phyloP scores from a whole-genome alignment of 2,797 vertebrate species.

The Helicolenus hilgendorfi region DNA sequence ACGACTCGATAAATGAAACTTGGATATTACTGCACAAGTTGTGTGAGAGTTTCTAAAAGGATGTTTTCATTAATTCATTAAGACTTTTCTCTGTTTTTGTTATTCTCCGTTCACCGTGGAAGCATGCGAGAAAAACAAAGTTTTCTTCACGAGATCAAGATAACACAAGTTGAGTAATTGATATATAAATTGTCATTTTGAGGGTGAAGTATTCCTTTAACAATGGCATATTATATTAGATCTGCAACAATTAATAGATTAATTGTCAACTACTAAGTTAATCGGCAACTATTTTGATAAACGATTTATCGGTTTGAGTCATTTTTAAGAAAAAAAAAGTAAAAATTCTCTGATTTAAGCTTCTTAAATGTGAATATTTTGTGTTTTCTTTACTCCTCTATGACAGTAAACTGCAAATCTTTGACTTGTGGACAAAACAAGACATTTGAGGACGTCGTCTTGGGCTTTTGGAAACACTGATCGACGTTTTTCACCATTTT shows the following conservation, averaged over 20 bases:
- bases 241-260: too few species aligned
- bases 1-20: not conserved
- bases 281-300: too few species aligned
- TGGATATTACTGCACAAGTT: not conserved
- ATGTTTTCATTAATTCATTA: not conserved
- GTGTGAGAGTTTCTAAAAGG: not conserved
- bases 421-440: too few species aligned
- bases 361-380: too few species aligned
- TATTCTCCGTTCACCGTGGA: not conserved
- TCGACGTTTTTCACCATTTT: too few species aligned
- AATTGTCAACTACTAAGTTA: too few species aligned
- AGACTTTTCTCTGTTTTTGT: not conserved
- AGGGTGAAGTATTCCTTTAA: not conserved
- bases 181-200: not conserved
- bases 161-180: not conserved
- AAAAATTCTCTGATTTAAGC: rapidly evolving
- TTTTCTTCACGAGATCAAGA: not conserved
- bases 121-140: not conserved
- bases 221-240: not conserved
- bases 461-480: too few species aligned
- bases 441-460: too few species aligned
- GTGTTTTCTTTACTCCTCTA: too few species aligned
- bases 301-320: too few species aligned
- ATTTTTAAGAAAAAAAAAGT: too few species aligned
- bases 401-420: too few species aligned